phyloP scores from a whole-genome alignment of 2,888 invertebrate genomes.

The Ceraclea dissimilis region DNA sequence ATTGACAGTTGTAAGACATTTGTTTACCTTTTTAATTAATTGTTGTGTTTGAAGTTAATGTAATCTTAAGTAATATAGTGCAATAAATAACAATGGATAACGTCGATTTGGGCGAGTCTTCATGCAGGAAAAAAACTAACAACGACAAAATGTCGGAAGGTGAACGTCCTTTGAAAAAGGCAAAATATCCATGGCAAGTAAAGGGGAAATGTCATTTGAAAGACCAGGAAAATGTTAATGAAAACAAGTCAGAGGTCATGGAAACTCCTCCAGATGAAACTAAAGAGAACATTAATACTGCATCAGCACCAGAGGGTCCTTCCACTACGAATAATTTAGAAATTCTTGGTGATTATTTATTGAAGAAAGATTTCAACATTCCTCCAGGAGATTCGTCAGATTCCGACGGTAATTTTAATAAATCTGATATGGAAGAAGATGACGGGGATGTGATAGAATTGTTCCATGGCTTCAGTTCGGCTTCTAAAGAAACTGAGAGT shows the following conservation, averaged over 20 bases:
- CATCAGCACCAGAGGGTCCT: slow-evolving; percentile 10
- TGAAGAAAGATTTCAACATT: slow-evolving; percentile 29
- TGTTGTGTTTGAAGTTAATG: not conserved
- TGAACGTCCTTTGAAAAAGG: slow-evolving; percentile 58
- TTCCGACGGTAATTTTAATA: slow-evolving; percentile 6
- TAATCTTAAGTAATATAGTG: too few relatives aligned
- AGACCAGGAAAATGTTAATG: slow-evolving; percentile 34
- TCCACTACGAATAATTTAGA: slow-evolving; percentile 38
- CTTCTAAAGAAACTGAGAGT: not conserved
- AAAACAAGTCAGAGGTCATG: slow-evolving; percentile 29
- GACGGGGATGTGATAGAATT: not conserved
- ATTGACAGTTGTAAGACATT: slow-evolving; percentile 24
- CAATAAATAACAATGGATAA: slow-evolving; percentile 23
- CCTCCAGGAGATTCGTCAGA: not conserved
- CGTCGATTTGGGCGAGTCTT: slow-evolving; percentile 37
- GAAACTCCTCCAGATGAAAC: slow-evolving; percentile 27
- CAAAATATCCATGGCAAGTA: slow-evolving; percentile 59
- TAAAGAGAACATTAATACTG: slow-evolving; percentile 14
- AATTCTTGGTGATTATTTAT: slow-evolving; percentile 38
- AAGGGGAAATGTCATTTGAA: slow-evolving; percentile 57
- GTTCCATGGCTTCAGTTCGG: too few relatives aligned
- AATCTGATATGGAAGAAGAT: not conserved
- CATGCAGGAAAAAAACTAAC: slow-evolving; percentile 47
- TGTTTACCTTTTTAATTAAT: slow-evolving; percentile 20
- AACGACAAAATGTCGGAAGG: slow-evolving; percentile 44